Evolutionary conservation across 2,113 vertebrate genomes (phyloP).

Genomic region (Brienomyrus longianalis): DNA sequence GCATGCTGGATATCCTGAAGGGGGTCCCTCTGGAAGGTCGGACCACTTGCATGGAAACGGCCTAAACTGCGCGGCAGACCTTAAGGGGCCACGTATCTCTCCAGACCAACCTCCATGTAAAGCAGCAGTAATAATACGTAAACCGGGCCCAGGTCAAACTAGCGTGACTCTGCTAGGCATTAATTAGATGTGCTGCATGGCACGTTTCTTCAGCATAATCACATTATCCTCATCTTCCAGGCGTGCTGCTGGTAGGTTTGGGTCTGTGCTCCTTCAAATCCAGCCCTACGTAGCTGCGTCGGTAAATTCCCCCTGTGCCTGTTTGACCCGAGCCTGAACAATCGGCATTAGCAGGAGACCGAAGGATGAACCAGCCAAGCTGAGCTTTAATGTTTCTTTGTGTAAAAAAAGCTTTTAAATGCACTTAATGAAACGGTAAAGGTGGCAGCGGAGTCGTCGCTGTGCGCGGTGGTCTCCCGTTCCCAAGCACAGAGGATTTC

Average conservation of each 20-base stretch:
- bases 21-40: conserved; percentile 44
- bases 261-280: neutral
- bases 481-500: neutral
- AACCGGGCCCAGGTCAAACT: neutral
- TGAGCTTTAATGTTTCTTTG: neutral
- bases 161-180: neutral
- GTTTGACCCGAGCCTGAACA: neutral
- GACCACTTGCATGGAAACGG: conserved; percentile 50
- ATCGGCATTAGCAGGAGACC: neutral
- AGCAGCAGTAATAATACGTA: neutral
- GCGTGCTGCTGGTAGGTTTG: neutral
- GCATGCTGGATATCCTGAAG: conserved; percentile 45
- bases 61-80: conserved; percentile 67
- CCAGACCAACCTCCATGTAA: conserved; percentile 50
- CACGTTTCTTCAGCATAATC: neutral
- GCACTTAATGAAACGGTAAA: neutral
- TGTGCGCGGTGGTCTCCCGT: neutral
- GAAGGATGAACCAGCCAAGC: neutral
- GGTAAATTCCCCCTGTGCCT: neutral
- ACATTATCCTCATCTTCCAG: neutral
- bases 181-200: neutral
- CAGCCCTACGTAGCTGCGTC: neutral
- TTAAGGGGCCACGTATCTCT: conserved; percentile 59
- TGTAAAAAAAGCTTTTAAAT: neutral
- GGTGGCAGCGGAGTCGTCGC: neutral